Evolutionary conservation across 2,888 invertebrate genomes (phyloP), one percentile per base, ranked within the genome.

Genomic region (Yponomeuta evonymella): DNA sequence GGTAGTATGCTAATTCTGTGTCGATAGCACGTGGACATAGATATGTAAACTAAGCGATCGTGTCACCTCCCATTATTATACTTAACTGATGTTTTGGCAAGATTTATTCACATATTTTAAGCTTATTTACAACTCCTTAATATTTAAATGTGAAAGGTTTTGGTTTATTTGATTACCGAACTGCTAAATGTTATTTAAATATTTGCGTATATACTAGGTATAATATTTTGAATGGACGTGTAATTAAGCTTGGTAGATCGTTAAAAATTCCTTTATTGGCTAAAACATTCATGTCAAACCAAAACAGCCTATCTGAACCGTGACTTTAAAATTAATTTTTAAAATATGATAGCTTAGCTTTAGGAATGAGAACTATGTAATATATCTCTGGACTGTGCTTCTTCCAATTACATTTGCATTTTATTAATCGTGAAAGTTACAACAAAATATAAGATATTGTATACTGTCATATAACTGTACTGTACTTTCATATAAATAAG

Each of bases 21-120:
- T 15, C 1, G 8, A 81, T 29, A 70, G 83, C 90, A 85, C 89
- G 90, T 90, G 92, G 88, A 87, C 87, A 86, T 85, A 90, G 89
- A 85, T 89, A 90, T 90, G 90, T 85, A 87, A 89, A 90, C 80
- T 79, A 76, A 77, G 84, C 85, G 81, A 83, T 58, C 81, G 83
- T 82, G 83, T 82, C 51, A n/a, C 48, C 63, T 71, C 23, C n/a
- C 23, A 65, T 33, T 11, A 23, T 67, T 36, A 36, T 51, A 58
- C 33, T 58, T 63, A 36, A 62, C 8, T 15, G 62, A 43, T 15
- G 51, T 67, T 68, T 51, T 12, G 68, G 23, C 51, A 15, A 36
- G 48, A 68, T 68, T 68, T 68, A 68, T 68, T n/a, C 68, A 5
- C 23, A 11, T 68, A 23, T 68, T 51, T 58, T 29, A 10, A 51